A percentile compares a stretch with the other conserved stretches of the same genome.
Evolutionary conservation across 2,888 invertebrate species (phyloP).

Genomic region (Acrocyrtus sp.): DNA sequence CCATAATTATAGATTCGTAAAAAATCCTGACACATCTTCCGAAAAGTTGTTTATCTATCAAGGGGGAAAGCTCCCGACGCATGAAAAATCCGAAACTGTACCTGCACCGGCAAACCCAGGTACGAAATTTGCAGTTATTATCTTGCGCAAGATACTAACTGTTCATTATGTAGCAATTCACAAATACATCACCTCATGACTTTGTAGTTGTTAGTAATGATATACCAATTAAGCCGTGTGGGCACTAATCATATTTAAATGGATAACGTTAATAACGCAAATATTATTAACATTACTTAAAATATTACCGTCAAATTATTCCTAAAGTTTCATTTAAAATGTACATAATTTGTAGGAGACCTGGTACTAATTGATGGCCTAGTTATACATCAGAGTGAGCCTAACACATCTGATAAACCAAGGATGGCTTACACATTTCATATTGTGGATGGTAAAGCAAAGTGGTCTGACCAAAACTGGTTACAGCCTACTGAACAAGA

Average conservation of each 20-base stretch:
- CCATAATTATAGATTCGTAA: conserved; percentile 71
- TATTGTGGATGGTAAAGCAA: conserved; percentile 81
- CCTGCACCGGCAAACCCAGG: conserved; percentile 87
- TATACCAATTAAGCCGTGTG: too few species aligned
- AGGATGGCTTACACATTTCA: conserved; percentile 97
- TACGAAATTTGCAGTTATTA: too few species aligned
- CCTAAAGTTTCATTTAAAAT: conserved; percentile 6
- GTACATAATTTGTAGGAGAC: conserved; percentile 72
- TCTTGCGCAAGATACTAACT: too few species aligned
- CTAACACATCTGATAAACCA: conserved; percentile 83
- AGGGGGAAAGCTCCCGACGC: conserved; percentile 70
- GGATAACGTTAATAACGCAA: neutral
- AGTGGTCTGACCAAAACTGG: conserved; percentile 88
- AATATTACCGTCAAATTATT: too few species aligned
- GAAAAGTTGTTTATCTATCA: conserved; percentile 75
- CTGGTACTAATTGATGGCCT: conserved; percentile 91
- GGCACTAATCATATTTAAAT: too few species aligned
- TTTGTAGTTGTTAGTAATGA: too few species aligned
- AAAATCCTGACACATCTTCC: conserved; percentile 76
- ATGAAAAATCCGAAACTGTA: conserved; percentile 76
- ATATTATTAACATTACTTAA: neutral
- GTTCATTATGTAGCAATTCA: too few species aligned
- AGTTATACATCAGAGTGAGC: conserved; percentile 91
- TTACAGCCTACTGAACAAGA: conserved; percentile 77
- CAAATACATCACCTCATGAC: too few species aligned